Conservation (phyloP, 2,113 vertebrate species). For the Arizona elegans region DNA sequence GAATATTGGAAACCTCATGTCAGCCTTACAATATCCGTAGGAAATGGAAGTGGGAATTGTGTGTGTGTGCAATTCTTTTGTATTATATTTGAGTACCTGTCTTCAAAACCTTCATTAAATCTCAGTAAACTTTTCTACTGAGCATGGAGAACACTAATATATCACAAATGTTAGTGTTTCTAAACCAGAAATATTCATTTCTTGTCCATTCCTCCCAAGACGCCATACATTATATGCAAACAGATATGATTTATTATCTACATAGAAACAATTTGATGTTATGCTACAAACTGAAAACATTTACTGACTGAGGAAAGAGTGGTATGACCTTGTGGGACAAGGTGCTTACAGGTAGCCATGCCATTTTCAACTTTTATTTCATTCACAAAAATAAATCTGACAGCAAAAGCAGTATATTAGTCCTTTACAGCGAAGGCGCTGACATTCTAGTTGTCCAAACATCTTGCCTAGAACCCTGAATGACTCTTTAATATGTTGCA, state of each 20-base stretch:
- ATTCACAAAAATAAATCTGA: neutral
- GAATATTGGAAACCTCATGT: neutral
- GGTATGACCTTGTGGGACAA: conserved; percentile 5
- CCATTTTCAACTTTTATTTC: neutral
- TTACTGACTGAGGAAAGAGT: neutral
- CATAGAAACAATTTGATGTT: conserved; percentile 29
- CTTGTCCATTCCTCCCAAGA: conserved; percentile 15
- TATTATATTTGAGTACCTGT: neutral
- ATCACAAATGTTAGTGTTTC: conserved; percentile 15
- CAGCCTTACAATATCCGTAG: neutral
- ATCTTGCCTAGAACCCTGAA: neutral
- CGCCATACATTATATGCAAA: conserved; percentile 2
- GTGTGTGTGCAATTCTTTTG: neutral
- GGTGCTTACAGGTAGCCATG: neutral
- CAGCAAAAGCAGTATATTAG: neutral
- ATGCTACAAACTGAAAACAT: conserved; percentile 27
- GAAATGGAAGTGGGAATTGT: neutral
- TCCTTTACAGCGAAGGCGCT: neutral
- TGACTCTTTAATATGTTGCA: neutral
- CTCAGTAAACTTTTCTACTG: conserved; percentile 21
- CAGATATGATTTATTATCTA: conserved; percentile 31
- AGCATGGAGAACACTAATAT: neutral
- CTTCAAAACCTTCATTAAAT: conserved; percentile 38
- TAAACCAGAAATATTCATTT: conserved; percentile 8
- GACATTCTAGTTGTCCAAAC: neutral